Conservation (phyloP, 1,140 invertebrate genomes). For the Adelges cooleyi region DNA sequence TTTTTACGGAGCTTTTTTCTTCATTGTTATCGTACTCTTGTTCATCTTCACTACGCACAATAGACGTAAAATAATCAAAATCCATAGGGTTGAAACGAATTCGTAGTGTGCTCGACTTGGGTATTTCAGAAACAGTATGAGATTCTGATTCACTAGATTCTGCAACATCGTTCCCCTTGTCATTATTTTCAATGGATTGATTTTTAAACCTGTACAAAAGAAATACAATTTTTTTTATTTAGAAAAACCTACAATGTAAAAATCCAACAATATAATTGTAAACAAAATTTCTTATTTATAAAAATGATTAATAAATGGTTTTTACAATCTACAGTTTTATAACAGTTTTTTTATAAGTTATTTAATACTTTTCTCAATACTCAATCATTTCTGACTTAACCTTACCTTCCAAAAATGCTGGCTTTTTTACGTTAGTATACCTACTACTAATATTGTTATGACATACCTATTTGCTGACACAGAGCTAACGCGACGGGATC, state of each 20-base stretch:
- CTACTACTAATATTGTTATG: background rate
- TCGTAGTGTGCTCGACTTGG: slow-evolving; percentile 31
- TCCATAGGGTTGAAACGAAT: slow-evolving; percentile 49
- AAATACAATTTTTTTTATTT: too few relatives aligned
- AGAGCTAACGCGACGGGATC: slow-evolving; percentile 21
- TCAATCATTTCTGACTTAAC: too few relatives aligned
- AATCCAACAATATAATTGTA: too few relatives aligned
- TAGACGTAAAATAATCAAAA: slow-evolving; percentile 51
- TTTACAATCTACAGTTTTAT: too few relatives aligned
- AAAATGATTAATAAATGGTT: background rate
- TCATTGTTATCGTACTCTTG: slow-evolving; percentile 34
- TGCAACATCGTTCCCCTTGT: slow-evolving; percentile 7
- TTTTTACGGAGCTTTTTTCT: slow-evolving; percentile 29
- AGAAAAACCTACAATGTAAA: too few relatives aligned
- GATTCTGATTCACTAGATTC: slow-evolving; percentile 21
- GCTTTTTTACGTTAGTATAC: too few relatives aligned
- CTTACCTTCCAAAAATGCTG: too few relatives aligned
- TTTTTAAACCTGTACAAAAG: background rate
- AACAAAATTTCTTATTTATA: background rate
- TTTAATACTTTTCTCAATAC: too few relatives aligned
- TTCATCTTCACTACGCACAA: slow-evolving; percentile 46
- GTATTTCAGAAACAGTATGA: background rate
- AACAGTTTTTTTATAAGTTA: too few relatives aligned
- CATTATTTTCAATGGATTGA: background rate
- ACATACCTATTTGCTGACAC: slow-evolving; percentile 22